These are phyloP conservation scores for Melanotaenia maccullochi DNA, from an alignment of 2,797 vertebrate genomes.

Conservation along the genomic window DNA sequence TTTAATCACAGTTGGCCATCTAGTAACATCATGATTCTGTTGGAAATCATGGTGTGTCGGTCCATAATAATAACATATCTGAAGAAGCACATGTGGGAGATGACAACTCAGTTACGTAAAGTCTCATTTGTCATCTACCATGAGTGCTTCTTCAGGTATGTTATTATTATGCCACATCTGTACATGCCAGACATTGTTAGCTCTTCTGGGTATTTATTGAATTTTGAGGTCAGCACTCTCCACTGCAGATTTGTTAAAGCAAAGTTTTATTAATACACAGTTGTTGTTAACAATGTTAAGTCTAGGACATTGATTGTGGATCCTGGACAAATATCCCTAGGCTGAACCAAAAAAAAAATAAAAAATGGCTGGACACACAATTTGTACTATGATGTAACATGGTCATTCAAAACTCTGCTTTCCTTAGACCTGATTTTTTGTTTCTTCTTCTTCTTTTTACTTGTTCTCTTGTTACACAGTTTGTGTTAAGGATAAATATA, in stretches of 20 bases:
- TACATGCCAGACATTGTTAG: not conserved
- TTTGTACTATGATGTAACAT: not conserved
- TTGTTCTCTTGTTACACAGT: not conserved
- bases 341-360: constrained; percentile 26
- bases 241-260: not conserved
- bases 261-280: constrained; percentile 17
- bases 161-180: not conserved
- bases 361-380: constrained; percentile 19
- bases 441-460: not conserved
- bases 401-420: not conserved
- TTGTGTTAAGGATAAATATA: constrained; percentile 2
- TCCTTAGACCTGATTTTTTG: not conserved
- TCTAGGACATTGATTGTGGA: constrained; percentile 38
- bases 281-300: constrained; percentile 28
- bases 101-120: too few relatives aligned
- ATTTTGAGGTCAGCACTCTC: not conserved
- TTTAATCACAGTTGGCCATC: too few relatives aligned
- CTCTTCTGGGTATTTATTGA: not conserved
- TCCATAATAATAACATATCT: too few relatives aligned
- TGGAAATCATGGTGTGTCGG: too few relatives aligned
- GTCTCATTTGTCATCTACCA: too few relatives aligned
- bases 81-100: too few relatives aligned
- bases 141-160: too few relatives aligned
- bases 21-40: too few relatives aligned
- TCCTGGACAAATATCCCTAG: constrained; percentile 24